Conservation (phyloP, 2,113 vertebrate species). For the Cervus canadensis region DNA sequence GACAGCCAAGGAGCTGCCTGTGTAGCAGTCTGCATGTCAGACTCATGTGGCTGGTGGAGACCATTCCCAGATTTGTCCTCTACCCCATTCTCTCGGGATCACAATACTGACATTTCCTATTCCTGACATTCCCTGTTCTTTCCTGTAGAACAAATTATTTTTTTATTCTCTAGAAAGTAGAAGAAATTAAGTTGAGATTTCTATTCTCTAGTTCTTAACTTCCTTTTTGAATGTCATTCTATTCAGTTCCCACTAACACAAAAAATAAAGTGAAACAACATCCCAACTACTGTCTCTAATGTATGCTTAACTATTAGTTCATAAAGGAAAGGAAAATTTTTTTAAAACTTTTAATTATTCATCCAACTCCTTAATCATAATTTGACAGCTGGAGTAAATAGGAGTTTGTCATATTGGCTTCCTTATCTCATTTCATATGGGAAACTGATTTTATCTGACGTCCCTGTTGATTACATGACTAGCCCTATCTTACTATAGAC, state of each 20-base stretch:
- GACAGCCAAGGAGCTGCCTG: fast-evolving
- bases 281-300: not conserved
- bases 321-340: not conserved
- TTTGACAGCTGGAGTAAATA: not conserved
- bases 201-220: not conserved
- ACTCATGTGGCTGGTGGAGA: not conserved
- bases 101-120: not conserved
- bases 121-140: not conserved
- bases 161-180: not conserved
- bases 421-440: not conserved
- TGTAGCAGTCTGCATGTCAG: not conserved
- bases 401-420: not conserved
- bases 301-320: not conserved
- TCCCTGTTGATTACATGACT: not conserved
- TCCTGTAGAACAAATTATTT: not conserved
- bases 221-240: not conserved
- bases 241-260: not conserved
- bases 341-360: not conserved
- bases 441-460: not conserved
- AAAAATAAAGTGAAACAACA: not conserved
- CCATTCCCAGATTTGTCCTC: not conserved
- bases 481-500: not conserved
- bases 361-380: not conserved
- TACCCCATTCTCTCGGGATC: not conserved
- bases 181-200: not conserved